Base-by-base conservation (phyloP, 2,113 vertebrate species). In the Redunca redunca region DNA sequence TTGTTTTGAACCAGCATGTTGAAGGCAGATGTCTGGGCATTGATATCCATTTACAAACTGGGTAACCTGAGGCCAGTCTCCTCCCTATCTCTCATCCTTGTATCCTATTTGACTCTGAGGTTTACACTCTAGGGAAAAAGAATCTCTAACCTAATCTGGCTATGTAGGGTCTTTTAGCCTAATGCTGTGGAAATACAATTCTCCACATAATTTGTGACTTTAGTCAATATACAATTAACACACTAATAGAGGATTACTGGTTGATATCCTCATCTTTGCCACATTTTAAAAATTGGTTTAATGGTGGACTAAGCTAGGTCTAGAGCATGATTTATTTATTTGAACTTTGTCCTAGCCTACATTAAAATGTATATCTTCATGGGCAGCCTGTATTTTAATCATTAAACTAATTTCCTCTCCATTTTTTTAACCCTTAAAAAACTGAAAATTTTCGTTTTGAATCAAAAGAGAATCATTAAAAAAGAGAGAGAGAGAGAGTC, bases 281-380 rank as follows among this genome's bases (percentile, higher is more conserved):
- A 88, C 52, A 40, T 30, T 90, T 94, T 30, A 57, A 82, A 90
- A 82, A 53, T 80, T 91, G 43, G 80, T 71, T 90, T 92, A 83
- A 60, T 77, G 53, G 52, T 52, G 1, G 62, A 62, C 93, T 80
- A 87, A 94, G 43, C 50, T 90, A 90, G 92, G n/a, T 52, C n/a
- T 26, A 96, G 88, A 88, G 21, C 36, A 30, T 50, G 17, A 36
- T 80, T 97, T 67, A 90, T 64, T 43, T 4, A 28, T 67, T 64
- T 88, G 88, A 88, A 16, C 13, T 95, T 81, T 96, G 40, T 88
- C 17, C 43, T 94, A 82, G 17, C 26, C 30, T 94, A 53, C 84
- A 88, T 82, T 94, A 85, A 88, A 85, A 92, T 88, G 71, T 90
- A 12, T 91, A 95, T 93, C 89, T 90, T 95, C 21, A 71, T 87